phyloP scores from a whole-genome alignment of 2,888 invertebrate genomes.

The Nasonovia ribisnigri region DNA sequence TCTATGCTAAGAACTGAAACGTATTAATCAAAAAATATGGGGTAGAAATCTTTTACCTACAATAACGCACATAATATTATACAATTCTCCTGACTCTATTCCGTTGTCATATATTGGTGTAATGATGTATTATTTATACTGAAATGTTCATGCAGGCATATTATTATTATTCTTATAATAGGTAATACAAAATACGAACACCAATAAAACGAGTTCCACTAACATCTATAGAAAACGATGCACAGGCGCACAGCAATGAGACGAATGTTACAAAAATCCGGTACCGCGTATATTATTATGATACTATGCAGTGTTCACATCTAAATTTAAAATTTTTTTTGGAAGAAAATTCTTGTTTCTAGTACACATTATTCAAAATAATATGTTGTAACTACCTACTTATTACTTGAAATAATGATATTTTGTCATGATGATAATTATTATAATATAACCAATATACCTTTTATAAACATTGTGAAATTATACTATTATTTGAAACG shows the following conservation, averaged over 20 bases:
- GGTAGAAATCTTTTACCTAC: not conserved
- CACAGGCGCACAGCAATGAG: not conserved
- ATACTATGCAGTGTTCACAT: not conserved
- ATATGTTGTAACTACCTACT: not conserved
- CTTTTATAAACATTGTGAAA: not conserved
- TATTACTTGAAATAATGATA: not conserved
- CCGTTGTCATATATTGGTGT: not conserved
- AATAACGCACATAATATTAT: not conserved
- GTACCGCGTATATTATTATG: not conserved
- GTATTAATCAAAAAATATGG: not conserved
- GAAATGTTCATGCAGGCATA: not conserved
- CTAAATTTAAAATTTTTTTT: not conserved
- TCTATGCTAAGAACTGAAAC: not conserved
- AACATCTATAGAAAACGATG: not conserved
- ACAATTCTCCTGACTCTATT: not conserved
- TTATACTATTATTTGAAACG: not conserved
- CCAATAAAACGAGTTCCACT: not conserved
- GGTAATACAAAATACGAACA: not conserved
- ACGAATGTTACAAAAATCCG: not conserved
- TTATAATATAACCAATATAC: not conserved
- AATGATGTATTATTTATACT: not conserved
- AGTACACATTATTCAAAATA: not conserved
- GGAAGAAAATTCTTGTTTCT: not conserved
- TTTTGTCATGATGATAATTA: not conserved
- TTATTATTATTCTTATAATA: not conserved